These are phyloP conservation scores for Podocnemis expansa DNA, from an alignment of 2,113 vertebrate species.

Conservation along the genomic window DNA sequence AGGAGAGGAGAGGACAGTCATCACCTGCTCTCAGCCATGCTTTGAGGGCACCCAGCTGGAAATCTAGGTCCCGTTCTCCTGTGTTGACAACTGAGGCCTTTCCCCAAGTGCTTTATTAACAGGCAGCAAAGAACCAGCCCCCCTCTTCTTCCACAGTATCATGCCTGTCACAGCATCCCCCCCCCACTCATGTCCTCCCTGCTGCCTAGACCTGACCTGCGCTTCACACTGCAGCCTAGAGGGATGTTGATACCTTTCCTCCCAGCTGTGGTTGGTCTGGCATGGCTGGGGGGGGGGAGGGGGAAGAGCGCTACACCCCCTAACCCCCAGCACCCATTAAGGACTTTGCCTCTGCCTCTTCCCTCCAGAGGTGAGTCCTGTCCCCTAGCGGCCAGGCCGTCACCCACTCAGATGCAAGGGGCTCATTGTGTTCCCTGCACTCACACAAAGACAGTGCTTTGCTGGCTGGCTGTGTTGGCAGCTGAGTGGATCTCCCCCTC, in stretches of 20 bases:
- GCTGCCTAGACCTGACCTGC: neutral
- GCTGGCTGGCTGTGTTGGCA: neutral
- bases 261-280: neutral
- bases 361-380: neutral
- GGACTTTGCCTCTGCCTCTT: neutral
- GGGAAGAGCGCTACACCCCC: too few relatives aligned
- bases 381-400: too few relatives aligned
- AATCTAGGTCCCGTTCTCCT: too few relatives aligned
- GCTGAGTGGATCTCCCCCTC: neutral
- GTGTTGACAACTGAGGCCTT: fast-evolving
- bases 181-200: neutral
- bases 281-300: neutral
- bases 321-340: neutral
- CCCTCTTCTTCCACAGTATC: neutral
- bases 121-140: neutral
- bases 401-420: too few relatives aligned
- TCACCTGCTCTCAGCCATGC: slow-evolving; percentile 79
- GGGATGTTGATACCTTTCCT: neutral
- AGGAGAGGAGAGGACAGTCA: neutral
- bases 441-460: neutral
- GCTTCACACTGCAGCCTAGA: neutral
- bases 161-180: too few relatives aligned
- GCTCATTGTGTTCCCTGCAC: too few relatives aligned
- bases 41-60: neutral
- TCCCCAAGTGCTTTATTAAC: neutral